A percentile compares a stretch with the other conserved stretches of the same genome.
Evolutionary conservation across 2,888 invertebrate species (phyloP).

Genomic region (Sminthurides aquaticus): DNA sequence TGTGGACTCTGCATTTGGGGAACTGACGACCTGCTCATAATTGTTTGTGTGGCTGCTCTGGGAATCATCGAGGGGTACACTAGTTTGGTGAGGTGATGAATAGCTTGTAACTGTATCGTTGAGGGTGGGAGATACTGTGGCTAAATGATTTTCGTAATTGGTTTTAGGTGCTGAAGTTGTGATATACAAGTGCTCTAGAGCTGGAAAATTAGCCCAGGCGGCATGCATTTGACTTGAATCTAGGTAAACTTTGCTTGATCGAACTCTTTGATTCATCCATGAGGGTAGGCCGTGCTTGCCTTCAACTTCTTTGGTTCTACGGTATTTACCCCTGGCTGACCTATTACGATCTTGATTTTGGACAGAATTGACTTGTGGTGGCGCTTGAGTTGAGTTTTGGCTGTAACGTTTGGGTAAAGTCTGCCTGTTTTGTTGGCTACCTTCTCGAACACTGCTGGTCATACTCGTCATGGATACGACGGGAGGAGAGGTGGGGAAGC

Average conservation of each 20-base stretch:
- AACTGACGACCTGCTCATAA: no score
- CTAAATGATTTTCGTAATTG: no score
- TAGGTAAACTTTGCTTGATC: neutral
- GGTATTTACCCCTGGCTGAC: neutral
- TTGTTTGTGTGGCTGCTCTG: no score
- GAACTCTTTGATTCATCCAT: neutral
- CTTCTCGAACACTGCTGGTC: neutral
- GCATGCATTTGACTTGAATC: slow-evolving; percentile 5
- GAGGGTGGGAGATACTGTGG: no score
- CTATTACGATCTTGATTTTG: neutral
- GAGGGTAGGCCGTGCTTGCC: neutral
- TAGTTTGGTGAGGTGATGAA: no score
- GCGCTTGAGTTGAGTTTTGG: neutral
- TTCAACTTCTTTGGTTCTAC: neutral
- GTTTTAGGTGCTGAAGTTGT: no score
- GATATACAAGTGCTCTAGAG: slow-evolving; percentile 20
- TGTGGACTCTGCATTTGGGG: no score
- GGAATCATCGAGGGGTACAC: no score
- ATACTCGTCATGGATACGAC: neutral
- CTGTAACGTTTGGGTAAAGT: neutral
- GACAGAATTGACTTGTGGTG: neutral
- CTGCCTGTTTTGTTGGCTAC: neutral
- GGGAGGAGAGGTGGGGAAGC: neutral
- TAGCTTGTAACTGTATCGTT: no score
- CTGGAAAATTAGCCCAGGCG: slow-evolving; percentile 23